A percentile compares a stretch with the other conserved stretches of the same genome.
Conservation (phyloP, 2,113 vertebrate genomes). For the Paralichthys olivaceus region DNA sequence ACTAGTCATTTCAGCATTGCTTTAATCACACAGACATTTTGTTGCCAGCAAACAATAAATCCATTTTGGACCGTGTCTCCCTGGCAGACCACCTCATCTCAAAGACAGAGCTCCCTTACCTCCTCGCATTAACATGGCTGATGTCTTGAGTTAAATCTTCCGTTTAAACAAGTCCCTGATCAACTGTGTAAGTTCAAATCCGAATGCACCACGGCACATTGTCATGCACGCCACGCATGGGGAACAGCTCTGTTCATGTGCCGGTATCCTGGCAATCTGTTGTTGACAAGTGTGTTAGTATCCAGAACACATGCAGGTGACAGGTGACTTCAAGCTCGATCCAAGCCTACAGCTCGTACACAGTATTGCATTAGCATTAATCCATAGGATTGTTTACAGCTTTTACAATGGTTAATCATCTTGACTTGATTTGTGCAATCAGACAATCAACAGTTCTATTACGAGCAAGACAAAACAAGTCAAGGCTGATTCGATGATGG, state of each 20-base stretch:
- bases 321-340: no score
- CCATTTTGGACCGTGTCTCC: not conserved
- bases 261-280: not conserved
- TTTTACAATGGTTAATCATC: not conserved
- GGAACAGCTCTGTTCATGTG: not conserved
- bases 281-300: not conserved
- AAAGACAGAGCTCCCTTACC: not conserved
- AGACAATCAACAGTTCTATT: not conserved
- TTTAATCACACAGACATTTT: constrained; percentile 15
- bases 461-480: not conserved
- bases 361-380: not conserved
- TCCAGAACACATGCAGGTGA: no score
- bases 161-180: constrained; percentile 1
- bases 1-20: not conserved
- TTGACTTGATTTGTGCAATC: not conserved
- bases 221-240: not conserved
- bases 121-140: not conserved
- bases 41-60: constrained; percentile 3
- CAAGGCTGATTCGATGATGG: not conserved
- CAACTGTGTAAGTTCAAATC: not conserved
- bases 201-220: not conserved
- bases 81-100: not conserved
- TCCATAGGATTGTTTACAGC: not conserved
- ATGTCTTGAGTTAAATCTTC: not conserved
- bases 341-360: no score